Conservation (phyloP, 1,140 invertebrate genomes). For the Aphelenchoides besseyi region DNA sequence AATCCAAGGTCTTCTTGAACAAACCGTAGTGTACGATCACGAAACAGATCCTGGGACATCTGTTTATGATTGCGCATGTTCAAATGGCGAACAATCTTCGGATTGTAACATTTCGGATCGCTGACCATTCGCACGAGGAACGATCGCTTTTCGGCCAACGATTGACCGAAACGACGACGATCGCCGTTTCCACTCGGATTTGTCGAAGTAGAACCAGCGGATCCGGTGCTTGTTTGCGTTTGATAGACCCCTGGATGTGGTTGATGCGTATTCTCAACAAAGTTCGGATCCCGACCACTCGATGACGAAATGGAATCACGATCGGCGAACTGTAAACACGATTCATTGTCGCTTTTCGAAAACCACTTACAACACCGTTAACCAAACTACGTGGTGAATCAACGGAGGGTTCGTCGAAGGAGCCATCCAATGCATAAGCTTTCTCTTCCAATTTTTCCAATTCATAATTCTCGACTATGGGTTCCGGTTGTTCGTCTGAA, state of each 20-base stretch:
- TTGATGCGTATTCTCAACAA: background rate
- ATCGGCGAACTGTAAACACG: background rate
- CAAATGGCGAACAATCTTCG: constrained; percentile 61
- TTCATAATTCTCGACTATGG: constrained; percentile 58
- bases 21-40: constrained; percentile 57
- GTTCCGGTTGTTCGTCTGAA: constrained; percentile 39
- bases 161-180: constrained; percentile 35
- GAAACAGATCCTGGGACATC: constrained; percentile 58
- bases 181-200: constrained; percentile 28
- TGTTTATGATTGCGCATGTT: constrained; percentile 63
- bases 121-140: constrained; percentile 62
- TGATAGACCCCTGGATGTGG: background rate
- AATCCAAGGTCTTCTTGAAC: background rate
- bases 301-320: constrained; percentile 8
- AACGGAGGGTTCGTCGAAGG: constrained; percentile 25
- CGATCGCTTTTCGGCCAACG: constrained; percentile 55
- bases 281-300: background rate
- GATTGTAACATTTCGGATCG: constrained; percentile 62
- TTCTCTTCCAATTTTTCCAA: constrained; percentile 54
- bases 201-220: constrained; percentile 21
- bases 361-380: background rate
- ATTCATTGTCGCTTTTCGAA: background rate
- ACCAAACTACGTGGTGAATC: constrained; percentile 8
- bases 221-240: background rate
- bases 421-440: constrained; percentile 37